A percentile compares a stretch with the other conserved stretches of the same genome.
Conservation (phyloP, 2,888 invertebrate genomes). For the Noctuana brunneofusca region DNA sequence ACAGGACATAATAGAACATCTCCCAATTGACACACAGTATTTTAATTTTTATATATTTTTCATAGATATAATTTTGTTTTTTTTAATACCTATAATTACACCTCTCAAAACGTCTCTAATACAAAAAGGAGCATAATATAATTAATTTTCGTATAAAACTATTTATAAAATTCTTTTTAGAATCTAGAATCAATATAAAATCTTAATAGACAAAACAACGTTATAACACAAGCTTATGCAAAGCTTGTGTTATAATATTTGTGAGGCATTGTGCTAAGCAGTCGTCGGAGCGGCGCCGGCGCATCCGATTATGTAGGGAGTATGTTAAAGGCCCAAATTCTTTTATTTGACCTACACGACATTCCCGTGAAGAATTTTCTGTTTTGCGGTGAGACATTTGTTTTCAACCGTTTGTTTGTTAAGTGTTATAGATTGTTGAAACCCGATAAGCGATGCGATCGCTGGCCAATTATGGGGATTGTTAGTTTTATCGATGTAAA, state of each 20-base stretch:
- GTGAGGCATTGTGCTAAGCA: conserved; percentile 55
- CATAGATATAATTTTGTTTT: no score
- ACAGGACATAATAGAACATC: no score
- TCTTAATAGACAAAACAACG: neutral
- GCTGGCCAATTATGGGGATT: conserved; percentile 41
- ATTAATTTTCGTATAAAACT: neutral
- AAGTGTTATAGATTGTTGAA: conserved; percentile 46
- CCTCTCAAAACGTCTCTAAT: no score
- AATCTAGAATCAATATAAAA: no score
- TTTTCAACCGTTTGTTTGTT: conserved; percentile 51
- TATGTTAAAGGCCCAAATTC: conserved; percentile 66
- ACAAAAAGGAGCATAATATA: no score
- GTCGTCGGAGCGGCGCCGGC: conserved; percentile 74
- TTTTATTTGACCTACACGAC: conserved; percentile 77
- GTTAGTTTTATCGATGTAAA: conserved; percentile 38
- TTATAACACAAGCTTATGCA: no score
- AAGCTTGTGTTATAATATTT: conserved; percentile 57
- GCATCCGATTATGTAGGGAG: conserved; percentile 72
- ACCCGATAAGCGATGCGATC: conserved; percentile 40
- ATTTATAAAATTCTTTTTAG: no score
- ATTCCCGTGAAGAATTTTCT: conserved; percentile 59
- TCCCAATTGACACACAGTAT: no score
- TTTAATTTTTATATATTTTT: no score
- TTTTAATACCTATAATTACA: no score
- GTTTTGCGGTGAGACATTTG: conserved; percentile 64